phyloP scores from a whole-genome alignment of 1,140 invertebrate species.

The Scaptomyza graminum region DNA sequence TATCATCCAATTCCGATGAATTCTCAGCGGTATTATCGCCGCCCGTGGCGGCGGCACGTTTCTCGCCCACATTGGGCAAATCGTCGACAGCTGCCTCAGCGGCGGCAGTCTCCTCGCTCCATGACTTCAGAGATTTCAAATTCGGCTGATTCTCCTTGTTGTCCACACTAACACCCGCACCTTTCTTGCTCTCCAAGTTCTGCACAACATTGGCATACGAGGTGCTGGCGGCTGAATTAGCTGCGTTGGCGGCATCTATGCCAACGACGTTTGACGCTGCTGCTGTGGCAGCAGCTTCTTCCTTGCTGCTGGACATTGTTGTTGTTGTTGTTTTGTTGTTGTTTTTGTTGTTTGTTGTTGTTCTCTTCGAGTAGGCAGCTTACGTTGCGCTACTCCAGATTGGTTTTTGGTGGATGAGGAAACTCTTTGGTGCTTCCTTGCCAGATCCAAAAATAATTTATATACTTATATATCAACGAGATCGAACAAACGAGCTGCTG shows the following conservation, averaged over 20 bases:
- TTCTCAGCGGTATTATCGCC: conserved; percentile 80
- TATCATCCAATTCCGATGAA: conserved; percentile 84
- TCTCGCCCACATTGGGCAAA: conserved; percentile 60
- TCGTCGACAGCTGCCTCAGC: conserved; percentile 63
- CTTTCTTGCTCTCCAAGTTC: conserved; percentile 74
- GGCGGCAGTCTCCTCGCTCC: conserved; percentile 77
- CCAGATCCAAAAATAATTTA: conserved; percentile 29
- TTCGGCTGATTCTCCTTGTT: conserved; percentile 81
- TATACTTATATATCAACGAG: conserved; percentile 52
- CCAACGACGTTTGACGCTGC: conserved; percentile 17
- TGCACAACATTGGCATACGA: conserved; percentile 78
- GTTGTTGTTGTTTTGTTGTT: conserved; percentile 30
- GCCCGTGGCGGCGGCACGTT: conserved; percentile 71
- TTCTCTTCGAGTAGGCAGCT: conserved; percentile 66
- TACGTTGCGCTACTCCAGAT: conserved; percentile 59
- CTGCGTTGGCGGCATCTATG: conserved; percentile 26
- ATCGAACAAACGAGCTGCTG: conserved; percentile 46
- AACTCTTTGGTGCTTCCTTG: conserved; percentile 80
- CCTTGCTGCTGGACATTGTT: conserved; percentile 78
- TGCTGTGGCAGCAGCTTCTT: conserved; percentile 46
- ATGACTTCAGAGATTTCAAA: conserved; percentile 77
- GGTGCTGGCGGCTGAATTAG: conserved; percentile 28
- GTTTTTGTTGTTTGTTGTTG: conserved; percentile 22
- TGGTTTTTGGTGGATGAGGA: conserved; percentile 53
- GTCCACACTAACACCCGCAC: conserved; percentile 42